phyloP scores from a whole-genome alignment of 2,888 invertebrate genomes.

The Ormyrus labotus region DNA sequence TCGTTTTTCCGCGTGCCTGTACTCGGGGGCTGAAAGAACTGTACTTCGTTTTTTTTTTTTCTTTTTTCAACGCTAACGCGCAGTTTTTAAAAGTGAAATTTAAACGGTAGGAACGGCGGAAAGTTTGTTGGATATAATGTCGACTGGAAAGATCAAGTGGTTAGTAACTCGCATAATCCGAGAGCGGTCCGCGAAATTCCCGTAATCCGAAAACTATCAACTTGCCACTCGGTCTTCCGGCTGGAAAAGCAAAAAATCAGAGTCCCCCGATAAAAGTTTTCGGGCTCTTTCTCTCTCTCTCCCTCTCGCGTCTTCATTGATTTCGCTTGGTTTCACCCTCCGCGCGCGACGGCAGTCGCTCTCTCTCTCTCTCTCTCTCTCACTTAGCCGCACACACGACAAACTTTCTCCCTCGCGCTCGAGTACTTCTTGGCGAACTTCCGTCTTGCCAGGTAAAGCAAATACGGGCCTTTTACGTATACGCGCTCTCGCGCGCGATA shows the following conservation, averaged over 20 bases:
- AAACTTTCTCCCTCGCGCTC: background rate
- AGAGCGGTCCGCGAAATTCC: no score
- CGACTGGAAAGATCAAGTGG: no score
- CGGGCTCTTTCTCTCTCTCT: no score
- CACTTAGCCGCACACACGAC: background rate
- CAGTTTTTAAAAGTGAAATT: no score
- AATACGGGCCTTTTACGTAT: constrained; percentile 17
- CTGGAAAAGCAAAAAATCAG: no score
- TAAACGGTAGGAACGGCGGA: no score
- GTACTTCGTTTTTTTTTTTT: background rate
- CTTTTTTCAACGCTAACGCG: no score
- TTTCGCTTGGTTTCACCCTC: constrained; percentile 34
- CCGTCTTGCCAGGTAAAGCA: constrained; percentile 40
- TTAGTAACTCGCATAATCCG: no score
- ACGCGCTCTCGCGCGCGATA: background rate
- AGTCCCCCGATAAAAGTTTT: constrained; percentile 20
- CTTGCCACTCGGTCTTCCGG: no score
- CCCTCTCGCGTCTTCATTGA: constrained; percentile 25
- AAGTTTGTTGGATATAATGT: no score
- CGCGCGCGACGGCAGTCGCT: constrained; percentile 6
- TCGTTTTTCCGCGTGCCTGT: background rate
- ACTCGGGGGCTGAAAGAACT: no score
- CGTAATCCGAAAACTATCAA: no score
- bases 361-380: constrained; percentile 1
- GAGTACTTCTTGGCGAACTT: constrained; percentile 26